Evolutionary conservation across 2,888 invertebrate genomes (phyloP), one percentile per base, ranked within the genome.

Genomic region (Calliopum simillimum): DNA sequence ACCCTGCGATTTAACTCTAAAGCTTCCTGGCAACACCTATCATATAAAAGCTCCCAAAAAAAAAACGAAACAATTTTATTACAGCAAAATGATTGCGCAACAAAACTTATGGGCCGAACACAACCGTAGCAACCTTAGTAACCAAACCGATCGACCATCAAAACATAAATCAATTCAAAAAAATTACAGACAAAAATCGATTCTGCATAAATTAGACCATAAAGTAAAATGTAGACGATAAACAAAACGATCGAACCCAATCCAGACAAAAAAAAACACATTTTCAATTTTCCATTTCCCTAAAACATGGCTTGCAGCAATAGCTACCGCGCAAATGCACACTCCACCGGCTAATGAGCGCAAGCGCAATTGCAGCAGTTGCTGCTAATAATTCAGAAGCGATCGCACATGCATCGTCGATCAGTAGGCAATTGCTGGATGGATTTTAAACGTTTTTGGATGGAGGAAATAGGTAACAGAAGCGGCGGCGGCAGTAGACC

Each of bases 321-420:
- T 4, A 56, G 56, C 33, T 43, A 41, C 58, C 5, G 41, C n/a
- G 43, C 55, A 33, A 33, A 33, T 33, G 33, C 33, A 33, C 33
- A 33, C 33, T 33, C n/a, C 33, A 23, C 1, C 43, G 3, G 33
- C 58, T 59, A 59, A 59, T 59, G 58, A 59, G 19, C 43, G 33
- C n/a, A 56, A 59, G 19, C 43, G 33, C n/a, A 56, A 14, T 59
- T 41, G 58, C 12, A 16, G 33, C 33, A 56, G 14, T 59, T 43
- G 58, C 12, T n/a, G 41, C 19, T 59, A 59, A 59, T 59, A 59
- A 59, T 59, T 41, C 58, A n/a, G 58, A 33, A 59, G 58, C 56
- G 2, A 25, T 25, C 33, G 23, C 19, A 12, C 13, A 56, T 33
- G 2, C 33, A 33, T 33, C 8, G 33, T 33, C 33, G 33, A 33